Percentiles rank a stretch among this genome's conserved stretches.
phyloP scores from a whole-genome alignment of 2,888 invertebrate species.

The Amorpha juglandis region DNA sequence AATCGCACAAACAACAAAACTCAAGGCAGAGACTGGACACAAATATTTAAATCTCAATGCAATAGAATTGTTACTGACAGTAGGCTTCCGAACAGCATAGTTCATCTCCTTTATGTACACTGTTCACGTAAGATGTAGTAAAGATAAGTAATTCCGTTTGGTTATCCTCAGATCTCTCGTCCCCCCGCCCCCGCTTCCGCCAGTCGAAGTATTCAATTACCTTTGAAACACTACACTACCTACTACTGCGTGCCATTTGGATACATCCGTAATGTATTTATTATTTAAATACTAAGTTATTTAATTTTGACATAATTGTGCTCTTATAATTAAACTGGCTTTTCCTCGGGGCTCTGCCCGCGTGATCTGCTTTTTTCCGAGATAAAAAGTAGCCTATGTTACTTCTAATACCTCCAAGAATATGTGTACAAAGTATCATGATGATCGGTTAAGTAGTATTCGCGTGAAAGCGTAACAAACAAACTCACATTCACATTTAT shows the following conservation, averaged over 20 bases:
- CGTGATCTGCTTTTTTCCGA: too few relatives aligned
- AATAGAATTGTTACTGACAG: background rate
- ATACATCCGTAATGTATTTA: background rate
- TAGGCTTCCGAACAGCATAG: background rate
- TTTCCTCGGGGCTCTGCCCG: too few relatives aligned
- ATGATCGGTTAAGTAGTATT: too few relatives aligned
- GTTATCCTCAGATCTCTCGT: background rate
- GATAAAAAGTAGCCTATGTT: too few relatives aligned
- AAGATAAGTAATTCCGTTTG: slow-evolving; percentile 20
- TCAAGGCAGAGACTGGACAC: too few relatives aligned
- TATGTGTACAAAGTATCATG: too few relatives aligned
- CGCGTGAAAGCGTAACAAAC: too few relatives aligned
- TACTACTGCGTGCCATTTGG: background rate
- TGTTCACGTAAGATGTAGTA: slow-evolving; percentile 6
- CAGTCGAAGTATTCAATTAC: slow-evolving; percentile 16
- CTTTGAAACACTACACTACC: slow-evolving; percentile 15
- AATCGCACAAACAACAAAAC: too few relatives aligned
- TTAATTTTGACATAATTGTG: background rate
- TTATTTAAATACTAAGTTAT: background rate
- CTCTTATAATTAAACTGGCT: too few relatives aligned
- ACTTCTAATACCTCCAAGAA: too few relatives aligned
- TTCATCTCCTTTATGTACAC: background rate
- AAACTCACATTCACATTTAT: too few relatives aligned
- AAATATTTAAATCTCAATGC: background rate
- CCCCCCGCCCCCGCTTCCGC: background rate